Base-by-base conservation (phyloP, 2,888 invertebrate species). In the Yponomeuta plumbellus region DNA sequence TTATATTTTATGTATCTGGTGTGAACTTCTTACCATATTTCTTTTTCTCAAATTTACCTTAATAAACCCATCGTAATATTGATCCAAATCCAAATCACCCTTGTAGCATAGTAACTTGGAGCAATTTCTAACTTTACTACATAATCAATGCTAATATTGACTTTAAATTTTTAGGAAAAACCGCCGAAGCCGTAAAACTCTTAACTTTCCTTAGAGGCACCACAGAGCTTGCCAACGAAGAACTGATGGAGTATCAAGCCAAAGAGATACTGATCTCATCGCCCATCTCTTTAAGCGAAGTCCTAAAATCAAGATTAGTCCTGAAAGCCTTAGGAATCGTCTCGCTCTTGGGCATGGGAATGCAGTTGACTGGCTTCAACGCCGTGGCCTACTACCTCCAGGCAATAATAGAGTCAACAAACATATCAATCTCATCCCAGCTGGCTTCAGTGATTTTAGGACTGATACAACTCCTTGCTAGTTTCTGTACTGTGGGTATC, bases 381-480 rank as follows among this genome's bases (percentile, higher is more conserved):
- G 80, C 78, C 0, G 77, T 87, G 0, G 70, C 77, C 0, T 82
- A 80, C 69, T 87, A 86, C 66, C 70, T 86, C 1, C 86, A 86
- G 72, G 81, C 84, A 0, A 76, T 87, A 39, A 69, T 87, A 66
- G 79, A 79, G 56, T 81, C 81, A 0, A 81, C 86, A 0, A 71
- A 81, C 17, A 84, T 85, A 0, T 78, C 76, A 17, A 73, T 87
- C 0, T 75, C 67, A 2, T 75, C 86, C 0, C 81, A 81, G 69
- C 56, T 79, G 1, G 79, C 81, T 0, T 86, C 86, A 0, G 83
- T 82, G 0, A 68, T 80, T 0, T 76, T 87, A 44, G 87, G 87
- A 0, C 10, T 76, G 0, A 80, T 86, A 11, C 84, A 86, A 66
- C 57, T 86, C 4, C 26, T 78, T 0, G 80, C 82, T 0, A 81